phyloP scores from a whole-genome alignment of 2,888 invertebrate species.

The Palloptera scutellata region DNA sequence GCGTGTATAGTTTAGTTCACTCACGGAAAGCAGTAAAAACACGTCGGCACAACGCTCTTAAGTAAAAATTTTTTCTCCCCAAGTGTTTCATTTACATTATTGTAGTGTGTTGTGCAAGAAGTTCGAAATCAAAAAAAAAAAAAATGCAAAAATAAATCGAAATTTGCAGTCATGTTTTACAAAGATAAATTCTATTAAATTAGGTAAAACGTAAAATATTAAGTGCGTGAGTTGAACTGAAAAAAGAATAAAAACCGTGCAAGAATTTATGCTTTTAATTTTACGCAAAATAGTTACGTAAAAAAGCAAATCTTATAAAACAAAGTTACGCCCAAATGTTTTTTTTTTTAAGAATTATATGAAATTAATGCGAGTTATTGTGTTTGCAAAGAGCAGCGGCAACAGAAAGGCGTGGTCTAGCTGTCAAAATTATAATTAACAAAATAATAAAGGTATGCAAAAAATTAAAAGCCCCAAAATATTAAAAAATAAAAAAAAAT shows the following conservation, averaged over 20 bases:
- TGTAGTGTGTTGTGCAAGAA: constrained; percentile 31
- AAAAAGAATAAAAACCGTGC: constrained; percentile 22
- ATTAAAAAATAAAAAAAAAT: constrained; percentile 3
- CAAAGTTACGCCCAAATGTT: constrained; percentile 44
- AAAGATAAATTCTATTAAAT: constrained; percentile 19
- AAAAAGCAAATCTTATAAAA: constrained; percentile 44
- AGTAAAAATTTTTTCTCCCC: constrained; percentile 30
- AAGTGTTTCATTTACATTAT: constrained; percentile 26
- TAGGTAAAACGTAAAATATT: constrained; percentile 19
- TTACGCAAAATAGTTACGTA: constrained; percentile 46
- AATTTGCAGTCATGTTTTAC: constrained; percentile 27
- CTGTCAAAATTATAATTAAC: no score
- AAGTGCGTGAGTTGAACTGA: constrained; percentile 11
- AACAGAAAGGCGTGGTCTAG: no score
- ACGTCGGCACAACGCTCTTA: constrained; percentile 16
- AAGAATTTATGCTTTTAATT: constrained; percentile 13
- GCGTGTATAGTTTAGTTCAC: constrained; percentile 29
- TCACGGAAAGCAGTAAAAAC: constrained; percentile 25
- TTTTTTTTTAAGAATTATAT: constrained; percentile 15
- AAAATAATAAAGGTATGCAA: neutral
- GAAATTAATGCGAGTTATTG: constrained; percentile 11
- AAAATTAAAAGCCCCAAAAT: neutral
- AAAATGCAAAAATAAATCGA: constrained; percentile 20
- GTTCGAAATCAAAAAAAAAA: constrained; percentile 14
- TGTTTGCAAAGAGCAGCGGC: no score